Conservation (phyloP, 1,140 invertebrate genomes). For the Drosophila kohkoa region DNA sequence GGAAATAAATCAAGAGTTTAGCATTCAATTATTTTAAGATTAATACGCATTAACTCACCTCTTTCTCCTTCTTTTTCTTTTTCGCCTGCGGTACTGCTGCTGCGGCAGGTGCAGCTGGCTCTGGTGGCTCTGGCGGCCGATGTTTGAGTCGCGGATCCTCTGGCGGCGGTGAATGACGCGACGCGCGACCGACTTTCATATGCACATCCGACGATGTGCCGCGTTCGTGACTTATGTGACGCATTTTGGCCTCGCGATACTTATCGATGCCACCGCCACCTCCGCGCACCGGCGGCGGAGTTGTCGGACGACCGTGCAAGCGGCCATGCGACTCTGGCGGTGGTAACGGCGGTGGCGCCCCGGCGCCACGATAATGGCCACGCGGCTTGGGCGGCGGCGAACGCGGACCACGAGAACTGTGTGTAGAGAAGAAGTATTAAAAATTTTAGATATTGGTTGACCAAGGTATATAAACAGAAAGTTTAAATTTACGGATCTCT, state of each 20-base stretch:
- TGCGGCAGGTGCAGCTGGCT: conserved; percentile 65
- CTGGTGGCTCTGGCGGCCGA: conserved; percentile 82
- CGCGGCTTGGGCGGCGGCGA: conserved; percentile 80
- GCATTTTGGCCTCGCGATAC: conserved; percentile 77
- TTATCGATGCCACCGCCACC: conserved; percentile 64
- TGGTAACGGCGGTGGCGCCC: conserved; percentile 58
- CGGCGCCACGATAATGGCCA: conserved; percentile 73
- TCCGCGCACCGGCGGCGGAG: conserved; percentile 72
- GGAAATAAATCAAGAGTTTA: background rate
- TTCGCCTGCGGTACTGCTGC: conserved; percentile 58
- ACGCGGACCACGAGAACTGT: conserved; percentile 76
- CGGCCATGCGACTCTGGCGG: conserved; percentile 75
- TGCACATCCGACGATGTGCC: conserved; percentile 63
- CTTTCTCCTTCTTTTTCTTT: conserved; percentile 83
- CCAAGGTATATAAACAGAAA: no score
- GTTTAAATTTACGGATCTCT: no score
- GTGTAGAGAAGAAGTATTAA: background rate
- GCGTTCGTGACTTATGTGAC: conserved; percentile 72
- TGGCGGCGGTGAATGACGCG: conserved; percentile 78
- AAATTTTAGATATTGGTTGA: background rate
- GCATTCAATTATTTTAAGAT: background rate
- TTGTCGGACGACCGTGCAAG: conserved; percentile 69
- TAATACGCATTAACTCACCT: conserved; percentile 34
- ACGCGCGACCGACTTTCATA: conserved; percentile 72
- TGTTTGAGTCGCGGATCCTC: conserved; percentile 84